Percentiles rank a stretch among this genome's conserved stretches.
These are phyloP conservation scores for Andrena bicolor DNA, from an alignment of 2,888 invertebrate genomes.

Conservation along the genomic window DNA sequence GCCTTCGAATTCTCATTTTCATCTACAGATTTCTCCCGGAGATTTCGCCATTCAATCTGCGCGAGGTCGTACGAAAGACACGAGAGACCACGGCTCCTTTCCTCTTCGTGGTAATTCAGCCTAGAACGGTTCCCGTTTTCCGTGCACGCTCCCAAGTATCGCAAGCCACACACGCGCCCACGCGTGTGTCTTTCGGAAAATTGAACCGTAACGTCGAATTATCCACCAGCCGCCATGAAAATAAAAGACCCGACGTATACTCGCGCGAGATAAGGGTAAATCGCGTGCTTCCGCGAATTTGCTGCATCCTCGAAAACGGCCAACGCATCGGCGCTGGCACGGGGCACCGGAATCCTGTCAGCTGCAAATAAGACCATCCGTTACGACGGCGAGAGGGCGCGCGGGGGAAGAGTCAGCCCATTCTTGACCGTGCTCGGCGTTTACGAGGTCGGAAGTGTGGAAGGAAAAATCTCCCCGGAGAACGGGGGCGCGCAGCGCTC, in stretches of 20 bases:
- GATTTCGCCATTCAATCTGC: too few species aligned
- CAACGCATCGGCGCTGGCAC: neutral
- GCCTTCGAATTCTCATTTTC: too few species aligned
- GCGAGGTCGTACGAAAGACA: too few species aligned
- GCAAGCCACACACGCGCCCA: too few species aligned
- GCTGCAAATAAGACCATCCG: conserved; percentile 48
- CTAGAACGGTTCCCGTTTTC: too few species aligned
- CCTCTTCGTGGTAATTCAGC: too few species aligned
- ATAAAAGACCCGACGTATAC: conserved; percentile 10
- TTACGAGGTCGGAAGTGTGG: conserved; percentile 3
- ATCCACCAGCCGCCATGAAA: neutral
- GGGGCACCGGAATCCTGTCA: conserved; percentile 18
- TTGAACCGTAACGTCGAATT: neutral
- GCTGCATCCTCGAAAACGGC: neutral
- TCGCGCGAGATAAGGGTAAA: neutral
- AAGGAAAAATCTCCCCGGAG: neutral
- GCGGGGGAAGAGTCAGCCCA: conserved; percentile 2
- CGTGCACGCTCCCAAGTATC: too few species aligned
- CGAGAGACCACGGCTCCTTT: too few species aligned
- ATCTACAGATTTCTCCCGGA: too few species aligned
- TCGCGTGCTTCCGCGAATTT: neutral
- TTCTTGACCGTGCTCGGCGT: conserved; percentile 33
- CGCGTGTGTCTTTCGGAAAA: neutral
- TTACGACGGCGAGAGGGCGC: neutral
- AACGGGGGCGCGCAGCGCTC: neutral